Conservation (phyloP, 2,888 invertebrate species). For the Drosophila picticornis region DNA sequence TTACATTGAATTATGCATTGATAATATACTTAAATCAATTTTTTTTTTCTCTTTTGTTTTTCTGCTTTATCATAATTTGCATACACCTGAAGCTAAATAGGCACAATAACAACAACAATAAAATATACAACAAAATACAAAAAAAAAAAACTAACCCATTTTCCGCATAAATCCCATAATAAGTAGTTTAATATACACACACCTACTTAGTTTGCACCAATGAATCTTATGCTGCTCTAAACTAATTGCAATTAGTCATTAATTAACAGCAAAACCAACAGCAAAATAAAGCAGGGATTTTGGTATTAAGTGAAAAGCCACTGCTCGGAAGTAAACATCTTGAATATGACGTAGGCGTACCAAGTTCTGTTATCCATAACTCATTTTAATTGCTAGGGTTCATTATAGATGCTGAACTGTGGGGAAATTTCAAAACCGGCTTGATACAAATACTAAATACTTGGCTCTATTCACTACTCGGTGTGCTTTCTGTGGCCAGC, state of each 20-base stretch:
- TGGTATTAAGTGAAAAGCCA: slow-evolving; percentile 10
- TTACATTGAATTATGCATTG: slow-evolving; percentile 52
- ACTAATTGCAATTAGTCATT: slow-evolving; percentile 39
- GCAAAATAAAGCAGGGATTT: slow-evolving; percentile 36
- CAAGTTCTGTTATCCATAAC: slow-evolving; percentile 17
- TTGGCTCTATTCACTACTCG: neutral
- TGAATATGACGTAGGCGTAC: slow-evolving; percentile 35
- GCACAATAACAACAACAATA: neutral
- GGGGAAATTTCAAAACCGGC: slow-evolving; percentile 24
- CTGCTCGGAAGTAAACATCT: slow-evolving; percentile 20
- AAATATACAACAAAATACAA: slow-evolving; percentile 8
- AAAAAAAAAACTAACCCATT: slow-evolving; percentile 17
- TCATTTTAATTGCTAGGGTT: slow-evolving; percentile 20
- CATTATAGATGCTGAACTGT: slow-evolving; percentile 11
- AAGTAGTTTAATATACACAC: slow-evolving; percentile 14
- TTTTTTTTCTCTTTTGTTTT: neutral
- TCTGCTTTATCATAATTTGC: slow-evolving; percentile 35
- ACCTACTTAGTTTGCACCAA: slow-evolving; percentile 5
- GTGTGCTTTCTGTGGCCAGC: slow-evolving; percentile 26
- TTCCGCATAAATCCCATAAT: slow-evolving; percentile 24
- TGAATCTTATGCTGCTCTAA: slow-evolving; percentile 16
- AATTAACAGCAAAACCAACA: slow-evolving; percentile 24
- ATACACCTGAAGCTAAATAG: slow-evolving; percentile 21
- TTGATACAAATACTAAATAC: neutral
- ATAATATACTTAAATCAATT: neutral